Evolutionary conservation across 2,888 invertebrate species (phyloP).

Genomic region (Acronicta leporina): DNA sequence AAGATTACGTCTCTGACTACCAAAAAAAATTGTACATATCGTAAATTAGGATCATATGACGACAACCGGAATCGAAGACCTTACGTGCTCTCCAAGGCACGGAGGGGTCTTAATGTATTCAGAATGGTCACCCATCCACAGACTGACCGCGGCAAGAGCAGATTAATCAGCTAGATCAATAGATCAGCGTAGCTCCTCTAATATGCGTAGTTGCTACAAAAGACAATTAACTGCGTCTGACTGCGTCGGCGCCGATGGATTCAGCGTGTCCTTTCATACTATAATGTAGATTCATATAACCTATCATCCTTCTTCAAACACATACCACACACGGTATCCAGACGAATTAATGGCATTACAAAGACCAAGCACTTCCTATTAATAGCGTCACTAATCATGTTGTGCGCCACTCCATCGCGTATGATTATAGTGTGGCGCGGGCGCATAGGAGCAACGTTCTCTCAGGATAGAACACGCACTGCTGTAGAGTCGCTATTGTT

Average conservation of each 20-base stretch:
- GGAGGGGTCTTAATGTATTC: too few species aligned
- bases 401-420: slow-evolving; percentile 54
- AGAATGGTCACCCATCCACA: too few species aligned
- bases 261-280: neutral
- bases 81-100: too few species aligned
- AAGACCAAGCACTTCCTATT: slow-evolving; percentile 54
- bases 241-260: neutral
- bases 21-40: too few species aligned
- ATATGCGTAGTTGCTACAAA: too few species aligned
- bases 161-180: too few species aligned
- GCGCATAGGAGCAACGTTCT: slow-evolving; percentile 62
- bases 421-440: slow-evolving; percentile 61
- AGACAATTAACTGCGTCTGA: neutral
- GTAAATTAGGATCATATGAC: too few species aligned
- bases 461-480: slow-evolving; percentile 42
- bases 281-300: slow-evolving; percentile 6
- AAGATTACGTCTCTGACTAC: too few species aligned
- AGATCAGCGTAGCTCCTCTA: too few species aligned
- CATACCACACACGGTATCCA: slow-evolving; percentile 17
- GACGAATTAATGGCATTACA: slow-evolving; percentile 39
- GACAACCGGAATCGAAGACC: too few species aligned
- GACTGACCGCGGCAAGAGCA: too few species aligned
- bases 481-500: slow-evolving; percentile 34
- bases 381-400: slow-evolving; percentile 61
- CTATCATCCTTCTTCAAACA: slow-evolving; percentile 14